Evolutionary conservation across 1,140 invertebrate genomes (phyloP).

Genomic region (Bombus polaris): DNA sequence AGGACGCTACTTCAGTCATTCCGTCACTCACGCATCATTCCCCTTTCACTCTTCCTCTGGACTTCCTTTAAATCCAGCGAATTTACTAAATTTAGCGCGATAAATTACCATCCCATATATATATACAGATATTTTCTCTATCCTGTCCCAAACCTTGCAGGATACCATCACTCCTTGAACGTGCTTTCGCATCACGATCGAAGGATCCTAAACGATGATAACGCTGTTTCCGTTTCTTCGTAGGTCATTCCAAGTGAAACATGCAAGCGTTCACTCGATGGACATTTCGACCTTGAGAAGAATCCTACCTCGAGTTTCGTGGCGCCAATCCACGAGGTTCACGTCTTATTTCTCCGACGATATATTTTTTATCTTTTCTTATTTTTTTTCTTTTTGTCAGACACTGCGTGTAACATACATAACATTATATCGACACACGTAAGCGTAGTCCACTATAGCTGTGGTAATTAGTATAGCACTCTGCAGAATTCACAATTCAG

Average conservation of each 20-base stretch:
- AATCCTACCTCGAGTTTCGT: neutral
- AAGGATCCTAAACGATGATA: neutral
- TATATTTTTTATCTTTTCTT: conserved; percentile 26
- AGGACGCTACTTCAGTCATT: conserved; percentile 59
- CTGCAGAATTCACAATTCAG: conserved; percentile 66
- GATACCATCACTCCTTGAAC: neutral
- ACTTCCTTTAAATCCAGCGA: conserved; percentile 47
- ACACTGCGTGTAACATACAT: conserved; percentile 75
- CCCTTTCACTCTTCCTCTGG: conserved; percentile 25
- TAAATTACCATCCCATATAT: conserved; percentile 58
- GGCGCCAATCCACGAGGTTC: conserved; percentile 4
- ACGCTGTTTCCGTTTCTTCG: neutral
- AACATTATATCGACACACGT: conserved; percentile 77
- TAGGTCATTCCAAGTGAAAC: neutral
- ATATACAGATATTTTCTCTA: conserved; percentile 54
- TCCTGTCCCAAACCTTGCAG: neutral
- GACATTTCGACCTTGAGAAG: neutral
- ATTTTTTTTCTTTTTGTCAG: conserved; percentile 42
- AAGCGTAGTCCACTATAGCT: conserved; percentile 75
- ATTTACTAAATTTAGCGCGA: conserved; percentile 63
- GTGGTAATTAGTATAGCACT: conserved; percentile 66
- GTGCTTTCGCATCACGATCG: neutral
- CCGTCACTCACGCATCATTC: conserved; percentile 35
- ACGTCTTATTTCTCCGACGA: neutral
- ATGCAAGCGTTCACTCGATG: neutral